Base-by-base conservation (phyloP, 2,888 invertebrate species). In the Laothoe populi region DNA sequence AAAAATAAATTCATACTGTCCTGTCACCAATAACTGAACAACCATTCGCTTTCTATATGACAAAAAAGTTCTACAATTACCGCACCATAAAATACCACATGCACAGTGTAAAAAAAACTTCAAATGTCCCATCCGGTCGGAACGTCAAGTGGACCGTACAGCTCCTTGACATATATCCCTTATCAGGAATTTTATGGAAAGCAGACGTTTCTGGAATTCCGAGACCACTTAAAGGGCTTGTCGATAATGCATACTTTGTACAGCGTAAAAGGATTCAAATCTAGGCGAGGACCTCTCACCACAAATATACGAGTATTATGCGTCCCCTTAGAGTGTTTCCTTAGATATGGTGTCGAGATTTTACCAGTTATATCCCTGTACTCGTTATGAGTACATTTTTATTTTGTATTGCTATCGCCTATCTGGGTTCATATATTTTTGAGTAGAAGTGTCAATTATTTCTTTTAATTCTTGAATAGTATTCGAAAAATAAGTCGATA, bases 101-200 rank as follows among this genome's bases (percentile, higher is more conserved):
- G 44, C 35, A 45, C 45, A 45, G 31, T 19, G 4, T 44, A 42
- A 10, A 59, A 45, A 59, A 57, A 53, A 48, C 4, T 24, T 24
- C n/a, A 64, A 63, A 66, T 19, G 63, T 65, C 61, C 60, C 57
- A 71, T 68, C 65, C 38, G 35, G 57, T 31, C 53, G 26, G 38
- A 13, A 21, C 49, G 26, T 61, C 60, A 49, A 61, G 60, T 49
- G 60, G 26, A 26, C 42, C 49, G 60, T 66, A 68, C 49, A 62
- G 63, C 72, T 75, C 76, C 78, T 81, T 81, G 79, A 78, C 77
- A 79, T 68, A 77, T 74, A 80, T 82, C 78, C 82, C 82, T 88
- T 91, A 90, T 89, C 90, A 80, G 73, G 64, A 75, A 75, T 78
- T 83, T 86, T 88, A 88, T 88, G 86, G 84, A 79, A 84, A 87